These are phyloP conservation scores for Orussus abietinus DNA, from an alignment of 1,140 invertebrate genomes.

Conservation along the genomic window DNA sequence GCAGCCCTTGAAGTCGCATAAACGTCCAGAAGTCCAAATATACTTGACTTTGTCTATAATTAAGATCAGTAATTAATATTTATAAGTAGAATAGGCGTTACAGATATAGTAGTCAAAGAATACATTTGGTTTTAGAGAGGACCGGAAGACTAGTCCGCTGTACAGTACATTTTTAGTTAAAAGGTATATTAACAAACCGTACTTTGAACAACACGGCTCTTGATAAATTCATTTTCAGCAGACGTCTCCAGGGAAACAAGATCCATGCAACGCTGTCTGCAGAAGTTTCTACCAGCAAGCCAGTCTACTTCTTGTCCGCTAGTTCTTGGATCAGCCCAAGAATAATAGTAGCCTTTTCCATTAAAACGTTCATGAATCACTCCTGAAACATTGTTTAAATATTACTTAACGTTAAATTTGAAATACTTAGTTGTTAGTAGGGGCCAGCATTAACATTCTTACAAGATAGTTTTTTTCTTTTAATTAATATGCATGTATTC, in stretches of 20 bases:
- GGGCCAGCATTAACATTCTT: too few species aligned
- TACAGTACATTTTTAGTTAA: too few species aligned
- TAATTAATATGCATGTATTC: too few species aligned
- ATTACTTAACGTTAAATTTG: constrained; percentile 1
- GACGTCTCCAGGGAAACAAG: constrained; percentile 76
- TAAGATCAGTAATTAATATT: too few species aligned
- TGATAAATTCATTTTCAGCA: constrained; percentile 79
- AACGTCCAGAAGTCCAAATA: constrained; percentile 81
- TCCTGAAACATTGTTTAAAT: constrained; percentile 34
- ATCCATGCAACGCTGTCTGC: constrained; percentile 82
- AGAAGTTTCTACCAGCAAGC: constrained; percentile 77
- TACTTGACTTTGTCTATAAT: constrained; percentile 65
- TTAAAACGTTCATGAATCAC: constrained; percentile 51
- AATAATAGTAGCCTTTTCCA: constrained; percentile 76
- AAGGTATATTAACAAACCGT: constrained; percentile 30
- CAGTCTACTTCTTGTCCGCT: constrained; percentile 73
- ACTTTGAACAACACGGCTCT: constrained; percentile 70
- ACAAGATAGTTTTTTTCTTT: constrained; percentile 2
- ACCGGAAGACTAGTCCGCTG: too few species aligned
- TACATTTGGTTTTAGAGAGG: too few species aligned
- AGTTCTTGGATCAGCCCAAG: constrained; percentile 73
- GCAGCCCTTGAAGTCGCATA: constrained; percentile 81
- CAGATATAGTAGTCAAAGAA: too few species aligned
- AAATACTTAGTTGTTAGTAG: too few species aligned
- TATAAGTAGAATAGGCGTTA: background rate